Percentiles rank a stretch among this genome's conserved stretches.
Evolutionary conservation across 2,797 vertebrate species (phyloP).

Genomic region (Xerus rutilus): DNA sequence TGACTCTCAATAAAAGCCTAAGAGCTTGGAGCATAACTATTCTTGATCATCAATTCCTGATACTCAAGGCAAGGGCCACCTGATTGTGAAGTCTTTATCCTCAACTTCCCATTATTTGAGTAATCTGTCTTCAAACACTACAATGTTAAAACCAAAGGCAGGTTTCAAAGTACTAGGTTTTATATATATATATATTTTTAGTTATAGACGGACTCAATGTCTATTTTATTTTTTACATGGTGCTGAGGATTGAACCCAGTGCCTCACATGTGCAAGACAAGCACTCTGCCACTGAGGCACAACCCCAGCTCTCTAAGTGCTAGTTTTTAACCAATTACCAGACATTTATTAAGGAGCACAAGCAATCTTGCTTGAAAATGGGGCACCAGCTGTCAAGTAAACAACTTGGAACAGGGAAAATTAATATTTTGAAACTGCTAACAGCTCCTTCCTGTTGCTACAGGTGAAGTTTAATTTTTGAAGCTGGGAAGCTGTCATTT

Average conservation of each 20-base stretch:
- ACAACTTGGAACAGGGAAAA: slow-evolving; percentile 53
- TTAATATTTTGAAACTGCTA: slow-evolving; percentile 9
- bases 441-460: neutral
- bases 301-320: neutral
- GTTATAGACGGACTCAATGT: no score
- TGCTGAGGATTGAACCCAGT: no score
- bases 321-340: slow-evolving; percentile 62
- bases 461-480: slow-evolving; percentile 39
- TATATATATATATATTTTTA: neutral
- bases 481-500: slow-evolving; percentile 55
- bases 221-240: no score
- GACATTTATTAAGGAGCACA: slow-evolving; percentile 51
- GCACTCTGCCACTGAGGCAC: no score
- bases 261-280: no score
- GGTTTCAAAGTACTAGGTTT: neutral
- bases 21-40: neutral
- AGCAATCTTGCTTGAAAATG: slow-evolving; percentile 50
- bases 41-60: neutral
- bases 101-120: neutral
- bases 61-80: neutral
- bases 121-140: neutral
- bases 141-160: neutral
- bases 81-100: neutral
- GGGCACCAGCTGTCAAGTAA: slow-evolving; percentile 19
- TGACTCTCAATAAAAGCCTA: neutral